These are phyloP conservation scores for Sacculina carcini DNA, from an alignment of 2,888 invertebrate species.

Conservation along the genomic window DNA sequence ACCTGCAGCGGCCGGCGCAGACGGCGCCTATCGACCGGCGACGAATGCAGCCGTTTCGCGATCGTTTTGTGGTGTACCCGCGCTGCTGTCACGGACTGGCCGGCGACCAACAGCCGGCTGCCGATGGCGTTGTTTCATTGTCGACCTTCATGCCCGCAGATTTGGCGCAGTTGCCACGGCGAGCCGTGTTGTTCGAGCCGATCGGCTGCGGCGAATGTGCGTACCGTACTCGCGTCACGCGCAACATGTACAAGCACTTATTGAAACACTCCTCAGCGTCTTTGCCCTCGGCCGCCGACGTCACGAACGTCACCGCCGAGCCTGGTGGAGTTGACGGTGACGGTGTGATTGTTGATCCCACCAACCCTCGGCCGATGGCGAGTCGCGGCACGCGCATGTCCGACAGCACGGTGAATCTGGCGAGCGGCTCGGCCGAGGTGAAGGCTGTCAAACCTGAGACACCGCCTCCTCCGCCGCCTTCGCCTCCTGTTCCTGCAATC, in stretches of 20 bases:
- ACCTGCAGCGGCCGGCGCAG: constrained; percentile 17
- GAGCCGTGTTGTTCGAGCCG: constrained; percentile 14
- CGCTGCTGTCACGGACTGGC: constrained; percentile 17
- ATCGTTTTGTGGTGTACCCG: constrained; percentile 23
- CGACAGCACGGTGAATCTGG: constrained; percentile 58
- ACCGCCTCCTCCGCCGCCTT: constrained; percentile 14
- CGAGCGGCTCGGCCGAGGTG: constrained; percentile 32
- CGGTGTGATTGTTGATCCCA: constrained; percentile 34
- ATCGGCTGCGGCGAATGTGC: constrained; percentile 33
- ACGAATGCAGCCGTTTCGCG: constrained; percentile 23
- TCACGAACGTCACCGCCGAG: neutral
- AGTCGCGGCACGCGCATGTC: constrained; percentile 51
- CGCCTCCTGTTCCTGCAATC: constrained; percentile 12
- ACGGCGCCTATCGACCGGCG: constrained; percentile 24
- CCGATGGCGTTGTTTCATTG: neutral
- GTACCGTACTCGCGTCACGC: constrained; percentile 33
- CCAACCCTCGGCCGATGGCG: constrained; percentile 55
- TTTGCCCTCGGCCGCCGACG: constrained; percentile 9
- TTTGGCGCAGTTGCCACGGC: constrained; percentile 13
- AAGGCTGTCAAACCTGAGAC: constrained; percentile 13
- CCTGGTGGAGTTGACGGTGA: neutral
- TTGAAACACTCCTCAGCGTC: constrained; percentile 27
- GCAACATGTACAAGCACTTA: constrained; percentile 43
- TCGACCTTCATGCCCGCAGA: constrained; percentile 8
- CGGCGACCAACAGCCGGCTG: constrained; percentile 3